Evolutionary conservation across 2,888 invertebrate species (phyloP), one percentile per base, ranked within the genome.

Genomic region (Agrochola macilenta): DNA sequence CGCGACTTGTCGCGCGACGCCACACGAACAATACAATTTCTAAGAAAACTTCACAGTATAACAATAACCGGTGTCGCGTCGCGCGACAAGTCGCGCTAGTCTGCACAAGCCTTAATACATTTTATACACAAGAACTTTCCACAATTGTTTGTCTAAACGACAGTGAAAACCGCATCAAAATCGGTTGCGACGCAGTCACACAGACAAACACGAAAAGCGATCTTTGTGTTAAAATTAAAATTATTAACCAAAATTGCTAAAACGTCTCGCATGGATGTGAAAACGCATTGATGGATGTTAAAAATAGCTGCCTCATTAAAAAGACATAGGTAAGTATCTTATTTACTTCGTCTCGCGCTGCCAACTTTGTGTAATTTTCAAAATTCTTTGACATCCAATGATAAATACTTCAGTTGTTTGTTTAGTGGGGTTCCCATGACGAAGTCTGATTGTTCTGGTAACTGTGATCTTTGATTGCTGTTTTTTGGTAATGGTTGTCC

Each of bases 351-450:
- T 76, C 66, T 60, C 78, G 69, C 75, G 46, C 68, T 52, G 66
- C 20, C 20, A 30, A 64, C n/a, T 73, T 72, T 49, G n/a, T 68
- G 71, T 78, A 43, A 86, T 84, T 88, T 70, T 49, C 49, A 65
- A 80, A 79, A 79, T 74, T 69, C 73, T 65, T 74, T 69, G 76
- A 70, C 78, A 74, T 80, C 52, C 73, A 35, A 69, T 68, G 57
- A 80, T 71, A 76, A 86, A 78, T 43, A 76, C 70, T 54, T 61
- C 49, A 35, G 26, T 54, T 77, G 49, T 74, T 77, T 75, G 64
- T 66, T 64, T 69, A 57, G 39, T 39, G 11, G 39, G 12, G n/a
- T 83, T 88, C 79, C 81, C 87, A 88, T 75, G 81, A 77, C 71
- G 66, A 68, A 54, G n/a, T 78, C 43, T 46, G 26, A 72, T 79